Evolutionary conservation across 2,888 invertebrate genomes (phyloP).

Genomic region (Drosophila diplacantha): DNA sequence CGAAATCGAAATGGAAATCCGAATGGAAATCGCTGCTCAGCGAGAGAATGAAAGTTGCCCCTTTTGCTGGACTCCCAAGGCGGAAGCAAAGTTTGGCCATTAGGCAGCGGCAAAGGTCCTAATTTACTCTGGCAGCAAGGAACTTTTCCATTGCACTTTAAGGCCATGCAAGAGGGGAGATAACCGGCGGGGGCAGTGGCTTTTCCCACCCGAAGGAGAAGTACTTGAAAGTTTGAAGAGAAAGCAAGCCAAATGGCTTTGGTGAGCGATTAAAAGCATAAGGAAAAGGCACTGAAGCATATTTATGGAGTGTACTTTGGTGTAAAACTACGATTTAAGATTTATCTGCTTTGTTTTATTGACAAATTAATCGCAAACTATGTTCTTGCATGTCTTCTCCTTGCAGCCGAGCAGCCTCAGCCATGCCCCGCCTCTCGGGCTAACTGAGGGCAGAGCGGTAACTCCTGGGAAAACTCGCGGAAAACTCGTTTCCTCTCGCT

Average conservation of each 20-base stretch:
- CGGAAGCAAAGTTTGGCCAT: constrained; percentile 18
- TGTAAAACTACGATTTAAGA: neutral
- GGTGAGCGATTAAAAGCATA: neutral
- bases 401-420: neutral
- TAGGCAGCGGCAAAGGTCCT: neutral
- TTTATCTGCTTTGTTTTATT: neutral
- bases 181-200: neutral
- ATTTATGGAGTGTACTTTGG: neutral
- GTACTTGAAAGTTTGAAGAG: neutral
- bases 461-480: neutral
- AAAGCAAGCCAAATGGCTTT: neutral
- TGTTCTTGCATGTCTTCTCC: neutral
- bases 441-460: constrained; percentile 29
- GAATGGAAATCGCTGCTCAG: constrained; percentile 20
- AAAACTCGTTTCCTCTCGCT: constrained; percentile 30
- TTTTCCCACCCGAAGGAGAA: neutral
- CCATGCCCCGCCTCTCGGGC: constrained; percentile 13
- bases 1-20: constrained; percentile 11
- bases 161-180: neutral
- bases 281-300: neutral
- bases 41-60: constrained; percentile 7
- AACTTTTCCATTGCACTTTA: neutral
- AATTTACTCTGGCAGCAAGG: neutral
- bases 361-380: neutral
- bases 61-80: constrained; percentile 8